Base-by-base conservation (phyloP, 1,140 invertebrate species). In the Chironomus striatipennis region DNA sequence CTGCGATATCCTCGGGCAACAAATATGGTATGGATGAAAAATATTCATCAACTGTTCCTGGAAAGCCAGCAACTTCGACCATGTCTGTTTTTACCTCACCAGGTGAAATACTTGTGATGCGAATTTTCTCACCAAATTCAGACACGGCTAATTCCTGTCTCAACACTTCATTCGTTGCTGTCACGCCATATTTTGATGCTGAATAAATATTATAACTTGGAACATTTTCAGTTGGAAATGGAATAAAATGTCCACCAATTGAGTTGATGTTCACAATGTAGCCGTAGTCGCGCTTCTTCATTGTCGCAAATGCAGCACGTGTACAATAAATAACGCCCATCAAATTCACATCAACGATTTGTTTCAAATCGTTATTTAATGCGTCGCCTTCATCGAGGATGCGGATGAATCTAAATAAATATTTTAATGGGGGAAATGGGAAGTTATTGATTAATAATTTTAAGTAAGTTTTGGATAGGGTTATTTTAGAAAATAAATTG, bases 271-370 rank as follows among this genome's bases (percentile, higher is more conserved):
- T 21, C 24, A 75, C 18, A 0, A 75, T 74, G 18, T 75, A 73
- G 10, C 73, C 73, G 20, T 42, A 12, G 10, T 80, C 10, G 81
- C 75, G 70, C 24, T 79, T 85, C 21, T 74, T 42, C 73, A 75
- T 75, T 8, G 73, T 67, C 1, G 42, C 42, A 5, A 92, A 81
- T 7, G 90, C 87, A 78, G 89, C 87, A 70, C 88, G 84, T 1
- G 90, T 87, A 74, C 90, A 90, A 65, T 89, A 85, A 17, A 87
- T 85, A 0, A 91, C 79, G 0, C 85, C 91, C 75, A 91, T 83
- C 0, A 92, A 83, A 78, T 94, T 94, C 0, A 89, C 87, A 64
- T 93, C 87, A 42, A 93, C 65, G 4, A 21, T 67, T 21, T 67
- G 10, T 9, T 67, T 57, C 8, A 75, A 17, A 42, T 20, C 24